phyloP scores from a whole-genome alignment of 2,113 vertebrate genomes.

The Maccullochella peelii region DNA sequence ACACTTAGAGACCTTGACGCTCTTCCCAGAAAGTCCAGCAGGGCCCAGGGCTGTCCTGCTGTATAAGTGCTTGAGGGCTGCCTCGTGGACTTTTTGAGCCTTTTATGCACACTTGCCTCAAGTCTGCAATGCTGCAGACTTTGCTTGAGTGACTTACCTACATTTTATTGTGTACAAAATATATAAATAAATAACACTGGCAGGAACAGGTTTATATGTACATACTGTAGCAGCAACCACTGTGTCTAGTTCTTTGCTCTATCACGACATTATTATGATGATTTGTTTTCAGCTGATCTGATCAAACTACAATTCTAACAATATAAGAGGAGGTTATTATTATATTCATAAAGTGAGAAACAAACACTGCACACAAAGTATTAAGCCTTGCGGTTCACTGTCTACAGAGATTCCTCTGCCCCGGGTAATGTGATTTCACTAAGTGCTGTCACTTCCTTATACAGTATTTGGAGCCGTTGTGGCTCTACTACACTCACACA shows the following conservation, averaged over 20 bases:
- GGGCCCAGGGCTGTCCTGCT: not conserved
- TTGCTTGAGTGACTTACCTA: constrained; percentile 4
- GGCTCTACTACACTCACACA: not conserved
- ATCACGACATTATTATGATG: not conserved
- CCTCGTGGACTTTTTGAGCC: constrained; percentile 6
- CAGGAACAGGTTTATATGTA: too few species aligned
- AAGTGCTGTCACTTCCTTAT: not conserved
- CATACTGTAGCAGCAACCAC: not conserved
- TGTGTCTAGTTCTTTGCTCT: not conserved
- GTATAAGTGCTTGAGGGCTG: constrained; percentile 23
- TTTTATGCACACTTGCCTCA: constrained; percentile 19
- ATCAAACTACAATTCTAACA: not conserved
- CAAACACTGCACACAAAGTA: not conserved
- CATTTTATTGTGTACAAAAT: not conserved
- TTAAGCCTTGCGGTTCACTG: not conserved
- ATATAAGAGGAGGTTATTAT: not conserved
- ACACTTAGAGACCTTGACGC: not conserved
- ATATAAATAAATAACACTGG: not conserved
- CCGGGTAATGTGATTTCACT: not conserved
- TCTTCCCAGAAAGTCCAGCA: not conserved
- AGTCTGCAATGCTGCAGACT: constrained; percentile 4
- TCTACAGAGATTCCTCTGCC: not conserved
- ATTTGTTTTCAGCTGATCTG: not conserved
- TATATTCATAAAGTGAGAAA: not conserved
- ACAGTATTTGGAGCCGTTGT: not conserved